Percentiles rank a stretch among this genome's conserved stretches.
These are phyloP conservation scores for Dicyrtoma fusca DNA, from an alignment of 2,888 invertebrate genomes.

Conservation along the genomic window DNA sequence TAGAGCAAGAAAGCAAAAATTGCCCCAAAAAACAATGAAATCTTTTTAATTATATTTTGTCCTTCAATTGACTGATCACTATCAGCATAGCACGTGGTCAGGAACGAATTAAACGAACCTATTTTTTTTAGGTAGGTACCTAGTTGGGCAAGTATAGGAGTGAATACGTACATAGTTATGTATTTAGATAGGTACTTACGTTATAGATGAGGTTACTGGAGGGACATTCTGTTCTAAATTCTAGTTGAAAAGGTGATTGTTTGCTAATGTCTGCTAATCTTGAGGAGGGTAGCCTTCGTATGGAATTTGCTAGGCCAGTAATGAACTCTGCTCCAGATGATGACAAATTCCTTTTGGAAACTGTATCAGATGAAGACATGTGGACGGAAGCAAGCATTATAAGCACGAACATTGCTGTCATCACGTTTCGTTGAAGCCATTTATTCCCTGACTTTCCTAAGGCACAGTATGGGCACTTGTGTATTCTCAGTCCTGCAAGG, in stretches of 20 bases:
- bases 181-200: too few relatives aligned
- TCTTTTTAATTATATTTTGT: not conserved
- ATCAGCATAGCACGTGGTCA: too few relatives aligned
- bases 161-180: not conserved
- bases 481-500: constrained; percentile 3
- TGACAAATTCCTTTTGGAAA: constrained; percentile 11
- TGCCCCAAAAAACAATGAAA: too few relatives aligned
- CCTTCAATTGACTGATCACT: too few relatives aligned
- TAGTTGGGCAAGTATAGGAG: not conserved
- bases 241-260: constrained; percentile 48
- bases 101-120: too few relatives aligned
- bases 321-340: constrained; percentile 46
- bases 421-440: constrained; percentile 1
- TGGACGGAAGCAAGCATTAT: constrained; percentile 13
- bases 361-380: constrained; percentile 10
- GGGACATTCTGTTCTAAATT: constrained; percentile 52
- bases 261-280: constrained; percentile 37
- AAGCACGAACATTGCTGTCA: constrained; percentile 7
- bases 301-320: constrained; percentile 48
- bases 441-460: constrained; percentile 7
- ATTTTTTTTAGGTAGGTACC: too few relatives aligned
- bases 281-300: constrained; percentile 44
- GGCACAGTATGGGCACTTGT: constrained; percentile 29
- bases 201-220: constrained; percentile 53
- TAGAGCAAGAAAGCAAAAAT: too few relatives aligned